phyloP scores from a whole-genome alignment of 1,140 invertebrate genomes.

The Micrasema longulum region DNA sequence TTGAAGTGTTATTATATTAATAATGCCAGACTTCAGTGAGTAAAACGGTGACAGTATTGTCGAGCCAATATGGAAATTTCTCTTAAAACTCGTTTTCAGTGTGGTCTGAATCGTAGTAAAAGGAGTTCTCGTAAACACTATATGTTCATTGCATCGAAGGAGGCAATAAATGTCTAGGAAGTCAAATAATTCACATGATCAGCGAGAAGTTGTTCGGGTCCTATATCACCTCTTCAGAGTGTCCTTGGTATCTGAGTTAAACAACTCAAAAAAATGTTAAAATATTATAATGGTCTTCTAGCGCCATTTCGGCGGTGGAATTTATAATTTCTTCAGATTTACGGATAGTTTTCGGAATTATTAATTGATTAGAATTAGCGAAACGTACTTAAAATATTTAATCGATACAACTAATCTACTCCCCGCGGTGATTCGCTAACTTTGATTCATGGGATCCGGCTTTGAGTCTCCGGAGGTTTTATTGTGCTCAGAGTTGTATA shows the following conservation, averaged over 20 bases:
- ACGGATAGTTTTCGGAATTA: slow-evolving; percentile 1
- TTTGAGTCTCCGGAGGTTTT: not conserved
- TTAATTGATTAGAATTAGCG: slow-evolving; percentile 23
- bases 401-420: slow-evolving; percentile 5
- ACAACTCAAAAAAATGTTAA: slow-evolving; percentile 8
- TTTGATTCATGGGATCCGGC: slow-evolving; percentile 13
- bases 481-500: slow-evolving; percentile 2
- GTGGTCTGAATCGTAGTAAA: slow-evolving; percentile 5
- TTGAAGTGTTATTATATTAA: too few relatives aligned
- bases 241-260: slow-evolving; percentile 8
- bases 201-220: not conserved
- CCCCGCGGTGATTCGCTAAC: slow-evolving; percentile 17
- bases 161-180: slow-evolving; percentile 27
- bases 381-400: slow-evolving; percentile 11
- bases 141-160: slow-evolving; percentile 5
- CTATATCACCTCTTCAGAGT: not conserved
- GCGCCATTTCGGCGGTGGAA: slow-evolving; percentile 1
- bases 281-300: slow-evolving; percentile 1
- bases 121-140: slow-evolving; percentile 2
- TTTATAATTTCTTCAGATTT: slow-evolving; percentile 15
- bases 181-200: slow-evolving; percentile 20
- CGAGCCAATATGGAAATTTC: slow-evolving; percentile 17
- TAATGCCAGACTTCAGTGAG: too few relatives aligned
- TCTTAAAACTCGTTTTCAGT: slow-evolving; percentile 8
- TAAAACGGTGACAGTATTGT: slow-evolving; percentile 2